A percentile compares a stretch with the other conserved stretches of the same genome.
These are phyloP conservation scores for Xanthia togata DNA, from an alignment of 2,888 invertebrate genomes.

Conservation along the genomic window DNA sequence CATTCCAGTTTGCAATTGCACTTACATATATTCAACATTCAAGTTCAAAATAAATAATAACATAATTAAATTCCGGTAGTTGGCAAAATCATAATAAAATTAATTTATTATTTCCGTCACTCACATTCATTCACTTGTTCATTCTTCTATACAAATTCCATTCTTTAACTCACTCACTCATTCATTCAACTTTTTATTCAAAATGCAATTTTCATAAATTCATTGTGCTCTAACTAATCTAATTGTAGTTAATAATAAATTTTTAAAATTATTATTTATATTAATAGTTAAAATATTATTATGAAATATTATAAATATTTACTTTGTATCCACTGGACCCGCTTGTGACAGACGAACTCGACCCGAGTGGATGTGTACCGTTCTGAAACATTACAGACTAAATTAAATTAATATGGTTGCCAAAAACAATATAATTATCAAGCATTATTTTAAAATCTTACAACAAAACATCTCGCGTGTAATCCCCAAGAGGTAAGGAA, in stretches of 20 bases:
- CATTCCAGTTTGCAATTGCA: no score
- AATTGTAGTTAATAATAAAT: background rate
- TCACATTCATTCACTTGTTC: background rate
- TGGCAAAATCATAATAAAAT: background rate
- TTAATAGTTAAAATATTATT: background rate
- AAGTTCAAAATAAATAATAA: background rate
- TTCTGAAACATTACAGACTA: conserved; percentile 77
- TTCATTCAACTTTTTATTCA: background rate
- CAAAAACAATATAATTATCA: no score
- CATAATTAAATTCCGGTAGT: background rate
- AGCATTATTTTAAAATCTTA: no score
- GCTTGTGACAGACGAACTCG: conserved; percentile 88
- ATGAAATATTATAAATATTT: conserved; percentile 68
- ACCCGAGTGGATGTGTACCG: conserved; percentile 86
- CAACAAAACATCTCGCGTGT: no score
- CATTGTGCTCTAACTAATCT: background rate
- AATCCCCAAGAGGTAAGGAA: no score
- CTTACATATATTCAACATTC: background rate
- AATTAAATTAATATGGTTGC: no score
- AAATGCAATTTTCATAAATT: background rate
- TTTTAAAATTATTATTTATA: background rate
- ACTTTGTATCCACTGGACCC: conserved; percentile 89
- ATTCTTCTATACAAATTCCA: background rate
- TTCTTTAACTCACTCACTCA: background rate
- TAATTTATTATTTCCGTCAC: background rate